phyloP scores from a whole-genome alignment of 2,797 vertebrate genomes.

The Hafferia zeledoni region DNA sequence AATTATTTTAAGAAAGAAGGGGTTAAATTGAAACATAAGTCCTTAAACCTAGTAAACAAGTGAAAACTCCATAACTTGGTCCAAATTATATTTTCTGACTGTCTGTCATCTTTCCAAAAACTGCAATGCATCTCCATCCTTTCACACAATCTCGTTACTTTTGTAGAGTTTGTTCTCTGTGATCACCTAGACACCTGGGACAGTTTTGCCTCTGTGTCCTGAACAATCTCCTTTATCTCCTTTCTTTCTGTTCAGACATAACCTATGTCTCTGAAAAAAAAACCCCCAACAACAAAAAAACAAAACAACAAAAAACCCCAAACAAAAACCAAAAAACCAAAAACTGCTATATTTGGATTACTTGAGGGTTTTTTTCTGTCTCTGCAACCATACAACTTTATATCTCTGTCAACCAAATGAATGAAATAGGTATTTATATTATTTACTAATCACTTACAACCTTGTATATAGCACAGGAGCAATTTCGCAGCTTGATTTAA shows the following conservation, averaged over 20 bases:
- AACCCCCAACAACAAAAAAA: too few relatives aligned
- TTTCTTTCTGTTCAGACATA: neutral
- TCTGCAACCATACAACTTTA: neutral
- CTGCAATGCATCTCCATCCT: neutral
- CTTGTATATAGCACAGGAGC: neutral
- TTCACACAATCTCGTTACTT: neutral
- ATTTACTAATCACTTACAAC: constrained; percentile 12
- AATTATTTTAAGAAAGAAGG: neutral
- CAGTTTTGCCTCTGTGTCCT: neutral
- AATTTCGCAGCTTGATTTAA: constrained; percentile 8
- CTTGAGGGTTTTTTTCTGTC: neutral
- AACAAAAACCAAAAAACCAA: too few relatives aligned
- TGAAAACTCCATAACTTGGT: neutral
- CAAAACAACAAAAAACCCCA: too few relatives aligned
- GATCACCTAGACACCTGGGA: neutral
- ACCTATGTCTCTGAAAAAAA: neutral
- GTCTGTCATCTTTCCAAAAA: neutral
- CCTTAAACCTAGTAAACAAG: neutral
- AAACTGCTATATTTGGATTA: neutral
- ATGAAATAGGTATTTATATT: neutral
- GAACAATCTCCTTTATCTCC: neutral
- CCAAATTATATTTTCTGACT: neutral
- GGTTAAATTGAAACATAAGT: neutral
- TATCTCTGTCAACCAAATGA: neutral
- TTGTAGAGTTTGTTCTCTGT: neutral